Conservation (phyloP, 1,140 invertebrate species). For the Charaxes varanes region DNA sequence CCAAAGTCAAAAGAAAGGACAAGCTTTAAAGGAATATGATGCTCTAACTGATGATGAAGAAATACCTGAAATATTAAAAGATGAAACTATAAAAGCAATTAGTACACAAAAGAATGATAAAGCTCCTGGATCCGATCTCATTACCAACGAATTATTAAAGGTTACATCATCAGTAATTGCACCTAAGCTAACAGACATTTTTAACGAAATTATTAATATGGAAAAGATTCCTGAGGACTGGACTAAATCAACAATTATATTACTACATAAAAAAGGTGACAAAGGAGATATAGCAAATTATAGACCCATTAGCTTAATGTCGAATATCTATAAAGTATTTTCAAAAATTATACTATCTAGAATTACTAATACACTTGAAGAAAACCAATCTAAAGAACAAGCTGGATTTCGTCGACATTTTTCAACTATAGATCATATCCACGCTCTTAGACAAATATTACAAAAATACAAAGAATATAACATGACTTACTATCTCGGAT, state of each 20-base stretch:
- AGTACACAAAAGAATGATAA: constrained; percentile 13
- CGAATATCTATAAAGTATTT: constrained; percentile 16
- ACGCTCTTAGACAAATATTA: neutral
- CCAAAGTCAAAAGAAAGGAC: constrained; percentile 1
- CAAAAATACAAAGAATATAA: no score
- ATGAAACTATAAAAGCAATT: constrained; percentile 19
- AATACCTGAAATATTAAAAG: constrained; percentile 16
- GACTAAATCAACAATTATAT: constrained; percentile 10
- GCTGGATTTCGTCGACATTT: constrained; percentile 6
- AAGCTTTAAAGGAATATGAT: neutral
- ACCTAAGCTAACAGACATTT: constrained; percentile 6
- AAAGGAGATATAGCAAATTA: constrained; percentile 8
- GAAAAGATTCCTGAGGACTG: constrained; percentile 9
- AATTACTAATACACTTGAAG: neutral
- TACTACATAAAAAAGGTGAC: constrained; percentile 16
- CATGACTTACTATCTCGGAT: neutral
- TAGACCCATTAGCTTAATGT: constrained; percentile 15
- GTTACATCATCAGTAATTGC: neutral
- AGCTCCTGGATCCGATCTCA: constrained; percentile 13
- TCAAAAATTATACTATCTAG: constrained; percentile 9
- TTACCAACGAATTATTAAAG: constrained; percentile 19
- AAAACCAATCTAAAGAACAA: constrained; percentile 4
- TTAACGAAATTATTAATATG: constrained; percentile 9
- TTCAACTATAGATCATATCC: constrained; percentile 4
- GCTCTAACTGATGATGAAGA: neutral